Conservation (phyloP, 2,797 vertebrate species). For the Gobio occitaniae region DNA sequence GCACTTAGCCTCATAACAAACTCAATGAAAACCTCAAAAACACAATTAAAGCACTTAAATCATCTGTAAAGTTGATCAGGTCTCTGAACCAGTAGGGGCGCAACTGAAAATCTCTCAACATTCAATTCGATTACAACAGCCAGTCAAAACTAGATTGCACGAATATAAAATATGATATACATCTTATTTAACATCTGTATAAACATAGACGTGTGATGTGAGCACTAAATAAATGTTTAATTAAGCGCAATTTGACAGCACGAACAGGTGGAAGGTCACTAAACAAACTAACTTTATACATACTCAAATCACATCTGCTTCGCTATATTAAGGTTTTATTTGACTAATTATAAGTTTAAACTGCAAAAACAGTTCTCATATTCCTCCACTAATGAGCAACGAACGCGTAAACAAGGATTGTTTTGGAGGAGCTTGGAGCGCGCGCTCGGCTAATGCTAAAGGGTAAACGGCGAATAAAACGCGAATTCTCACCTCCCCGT, state of each 20-base stretch:
- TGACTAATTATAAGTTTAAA: background rate
- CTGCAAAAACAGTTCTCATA: background rate
- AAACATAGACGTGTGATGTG: background rate
- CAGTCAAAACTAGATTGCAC: background rate
- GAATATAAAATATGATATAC: background rate
- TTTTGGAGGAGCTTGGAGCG: background rate
- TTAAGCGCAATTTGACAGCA: background rate
- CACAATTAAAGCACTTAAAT: background rate
- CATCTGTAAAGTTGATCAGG: background rate
- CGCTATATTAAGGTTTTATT: background rate
- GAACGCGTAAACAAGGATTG: background rate
- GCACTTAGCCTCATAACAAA: background rate
- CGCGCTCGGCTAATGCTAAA: slow-evolving; percentile 12
- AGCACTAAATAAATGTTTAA: background rate
- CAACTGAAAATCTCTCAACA: background rate
- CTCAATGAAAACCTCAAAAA: background rate
- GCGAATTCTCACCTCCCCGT: slow-evolving; percentile 77
- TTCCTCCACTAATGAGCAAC: background rate
- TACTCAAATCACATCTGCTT: background rate
- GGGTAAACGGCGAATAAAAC: background rate
- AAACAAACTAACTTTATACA: background rate
- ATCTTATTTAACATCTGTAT: background rate
- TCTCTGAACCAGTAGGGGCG: background rate
- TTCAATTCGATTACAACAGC: background rate
- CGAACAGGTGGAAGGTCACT: slow-evolving; percentile 18